Conservation (phyloP, 2,113 vertebrate genomes). For the Rallus limicola region DNA sequence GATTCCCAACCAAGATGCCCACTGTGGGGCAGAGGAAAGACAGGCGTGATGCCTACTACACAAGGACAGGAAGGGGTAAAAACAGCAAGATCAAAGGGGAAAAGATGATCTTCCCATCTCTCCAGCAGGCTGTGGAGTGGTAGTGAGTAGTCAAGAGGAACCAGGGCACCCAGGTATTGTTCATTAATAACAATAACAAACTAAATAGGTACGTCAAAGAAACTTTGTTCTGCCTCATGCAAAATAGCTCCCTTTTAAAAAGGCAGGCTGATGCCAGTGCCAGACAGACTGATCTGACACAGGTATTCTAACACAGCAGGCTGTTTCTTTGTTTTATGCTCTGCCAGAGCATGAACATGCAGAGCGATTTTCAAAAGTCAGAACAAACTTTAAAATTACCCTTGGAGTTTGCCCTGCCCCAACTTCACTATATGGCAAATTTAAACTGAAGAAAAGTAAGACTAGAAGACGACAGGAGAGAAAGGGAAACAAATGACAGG, state of each 20-base stretch:
- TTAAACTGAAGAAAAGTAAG: background rate
- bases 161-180: background rate
- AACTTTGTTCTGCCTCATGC: background rate
- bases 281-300: background rate
- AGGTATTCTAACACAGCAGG: background rate
- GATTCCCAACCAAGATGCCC: background rate
- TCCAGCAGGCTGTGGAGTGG: background rate
- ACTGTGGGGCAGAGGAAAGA: background rate
- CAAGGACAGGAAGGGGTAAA: background rate
- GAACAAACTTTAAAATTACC: constrained; percentile 3
- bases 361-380: constrained; percentile 8
- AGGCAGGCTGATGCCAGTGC: background rate
- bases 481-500: background rate
- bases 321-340: background rate
- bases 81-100: background rate
- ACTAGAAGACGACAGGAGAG: background rate
- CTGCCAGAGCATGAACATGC: background rate
- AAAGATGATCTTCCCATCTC: background rate
- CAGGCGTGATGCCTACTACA: background rate
- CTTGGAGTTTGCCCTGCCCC: background rate
- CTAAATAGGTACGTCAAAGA: background rate
- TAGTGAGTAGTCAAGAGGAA: background rate
- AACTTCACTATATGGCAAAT: background rate
- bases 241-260: background rate
- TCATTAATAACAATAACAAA: no score